phyloP scores from a whole-genome alignment of 2,888 invertebrate genomes.

The Galerucella calmariensis region DNA sequence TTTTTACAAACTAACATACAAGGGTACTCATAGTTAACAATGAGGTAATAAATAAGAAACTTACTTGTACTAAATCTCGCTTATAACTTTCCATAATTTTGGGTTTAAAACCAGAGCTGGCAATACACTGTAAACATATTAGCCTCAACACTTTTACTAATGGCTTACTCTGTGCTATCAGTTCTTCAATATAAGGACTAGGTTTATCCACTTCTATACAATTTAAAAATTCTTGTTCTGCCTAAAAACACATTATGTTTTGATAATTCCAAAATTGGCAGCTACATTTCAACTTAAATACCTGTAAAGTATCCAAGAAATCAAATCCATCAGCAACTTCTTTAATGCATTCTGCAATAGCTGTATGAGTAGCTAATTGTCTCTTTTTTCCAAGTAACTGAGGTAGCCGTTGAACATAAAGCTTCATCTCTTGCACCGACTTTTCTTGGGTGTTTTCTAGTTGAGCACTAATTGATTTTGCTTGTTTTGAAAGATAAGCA shows the following conservation, averaged over 20 bases:
- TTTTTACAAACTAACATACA: no score
- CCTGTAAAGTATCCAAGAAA: constrained; percentile 62
- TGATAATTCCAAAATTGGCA: background rate
- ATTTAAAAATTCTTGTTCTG: constrained; percentile 92
- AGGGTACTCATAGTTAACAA: no score
- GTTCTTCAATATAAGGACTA: constrained; percentile 90
- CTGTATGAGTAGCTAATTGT: constrained; percentile 88
- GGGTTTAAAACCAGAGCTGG: constrained; percentile 92
- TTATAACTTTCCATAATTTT: constrained; percentile 81
- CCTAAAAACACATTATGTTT: constrained; percentile 59
- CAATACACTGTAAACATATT: constrained; percentile 92
- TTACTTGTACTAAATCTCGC: constrained; percentile 69
- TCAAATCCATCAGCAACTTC: constrained; percentile 72
- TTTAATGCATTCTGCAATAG: constrained; percentile 93
- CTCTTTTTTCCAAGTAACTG: constrained; percentile 88
- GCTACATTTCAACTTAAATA: constrained; percentile 29
- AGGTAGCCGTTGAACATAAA: constrained; percentile 90
- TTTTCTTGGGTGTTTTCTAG: constrained; percentile 88
- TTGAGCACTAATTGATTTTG: constrained; percentile 86
- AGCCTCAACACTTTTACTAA: constrained; percentile 86
- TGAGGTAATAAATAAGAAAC: background rate
- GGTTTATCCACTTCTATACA: constrained; percentile 92
- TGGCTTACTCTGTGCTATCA: constrained; percentile 86
- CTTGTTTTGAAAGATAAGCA: constrained; percentile 84
- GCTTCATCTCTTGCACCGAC: constrained; percentile 94